phyloP scores from a whole-genome alignment of 2,888 invertebrate species.

The Gymnocheta viridis region DNA sequence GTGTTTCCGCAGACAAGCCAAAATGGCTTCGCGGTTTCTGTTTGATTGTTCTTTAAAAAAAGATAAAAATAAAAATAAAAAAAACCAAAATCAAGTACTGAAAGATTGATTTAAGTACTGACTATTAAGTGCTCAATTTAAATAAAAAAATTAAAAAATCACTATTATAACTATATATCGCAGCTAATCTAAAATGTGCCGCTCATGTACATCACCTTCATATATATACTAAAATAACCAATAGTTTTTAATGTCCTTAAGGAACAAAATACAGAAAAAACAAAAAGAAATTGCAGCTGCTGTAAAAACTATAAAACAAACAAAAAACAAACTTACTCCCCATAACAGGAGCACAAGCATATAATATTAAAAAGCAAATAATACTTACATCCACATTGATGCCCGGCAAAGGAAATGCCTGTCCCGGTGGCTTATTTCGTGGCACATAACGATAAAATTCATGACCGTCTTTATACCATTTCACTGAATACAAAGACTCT shows the following conservation, averaged over 20 bases:
- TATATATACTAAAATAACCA: not conserved
- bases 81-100: no score
- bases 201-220: no score
- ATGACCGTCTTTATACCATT: slow-evolving; percentile 95
- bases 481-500: slow-evolving; percentile 92
- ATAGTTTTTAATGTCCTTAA: not conserved
- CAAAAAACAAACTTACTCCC: not conserved
- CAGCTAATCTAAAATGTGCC: no score
- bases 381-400: slow-evolving; percentile 92
- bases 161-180: no score
- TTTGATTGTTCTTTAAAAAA: no score
- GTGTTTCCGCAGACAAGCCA: no score
- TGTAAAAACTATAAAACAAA: not conserved
- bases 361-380: not conserved
- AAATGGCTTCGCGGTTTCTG: no score
- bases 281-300: not conserved
- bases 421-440: slow-evolving; percentile 89
- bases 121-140: no score
- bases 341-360: not conserved
- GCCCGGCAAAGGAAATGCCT: slow-evolving; percentile 90
- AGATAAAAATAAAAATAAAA: no score
- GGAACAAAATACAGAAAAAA: not conserved
- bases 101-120: no score
- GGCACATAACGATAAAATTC: slow-evolving; percentile 95
- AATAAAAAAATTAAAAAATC: no score